Base-by-base conservation (phyloP, 2,113 vertebrate genomes). In the Colinus virginianus region DNA sequence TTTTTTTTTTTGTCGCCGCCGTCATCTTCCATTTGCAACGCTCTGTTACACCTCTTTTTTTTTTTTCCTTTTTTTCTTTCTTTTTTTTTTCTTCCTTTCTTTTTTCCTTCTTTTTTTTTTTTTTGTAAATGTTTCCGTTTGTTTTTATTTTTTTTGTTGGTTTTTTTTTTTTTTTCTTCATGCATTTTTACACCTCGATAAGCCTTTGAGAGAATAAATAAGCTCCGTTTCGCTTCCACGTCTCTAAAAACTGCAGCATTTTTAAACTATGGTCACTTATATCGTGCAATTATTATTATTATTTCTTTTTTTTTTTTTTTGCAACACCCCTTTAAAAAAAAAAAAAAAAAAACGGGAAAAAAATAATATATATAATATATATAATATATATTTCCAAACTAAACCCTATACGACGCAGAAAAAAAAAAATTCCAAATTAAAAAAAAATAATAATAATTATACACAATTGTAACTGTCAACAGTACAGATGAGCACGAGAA, bases 161-260 rank as follows among this genome's bases (percentile, higher is more conserved):
- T 36, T 49, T 49, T 36, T 49, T 49, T 7, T 46, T 49, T 49
- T 51, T 51, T 23, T 22, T 94, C 95, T 98, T 97, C 98, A 98
- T 98, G 98, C 98, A 98, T 97, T 97, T 96, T 96, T 40, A 40
- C 40, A 40, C 40, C 40, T 40, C 40, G 40, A 97, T 98, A 98
- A 98, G 97, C 98, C 97, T 98, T 98, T 98, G 98, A 98, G 98
- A 98, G 98, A 98, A 98, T 98, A 98, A 98, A 98, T 98, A 94
- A 97, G 97, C 98, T 98, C 97, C 95, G 87, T 93, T 97, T 95
- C 78, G 93, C 96, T 96, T 98, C 98, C 98, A 98, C 98, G 97
- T 98, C 97, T 97, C 98, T 98, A 98, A 98, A 98, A 98, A 99
- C 97, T 99, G 98, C 98, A 99, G 98, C 98, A 99, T 99, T 98